Conservation (phyloP, 1,140 invertebrate genomes). For the Ruditapes philippinarum region DNA sequence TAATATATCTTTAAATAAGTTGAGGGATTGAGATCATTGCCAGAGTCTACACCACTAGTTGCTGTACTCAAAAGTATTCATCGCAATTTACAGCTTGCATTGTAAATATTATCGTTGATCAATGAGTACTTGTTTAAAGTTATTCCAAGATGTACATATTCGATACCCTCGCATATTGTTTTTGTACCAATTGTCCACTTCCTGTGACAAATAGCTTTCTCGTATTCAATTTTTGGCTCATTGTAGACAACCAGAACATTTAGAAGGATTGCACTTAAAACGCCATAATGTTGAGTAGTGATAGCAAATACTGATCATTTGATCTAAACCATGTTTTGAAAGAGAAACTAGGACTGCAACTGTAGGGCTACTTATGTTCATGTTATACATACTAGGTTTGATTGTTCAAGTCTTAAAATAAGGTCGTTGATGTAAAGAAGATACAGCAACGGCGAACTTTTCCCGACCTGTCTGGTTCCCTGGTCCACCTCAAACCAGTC, state of each 20-base stretch:
- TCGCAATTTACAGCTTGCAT: constrained; percentile 10
- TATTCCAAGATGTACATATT: constrained; percentile 36
- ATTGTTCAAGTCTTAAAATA: background rate
- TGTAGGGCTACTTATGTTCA: constrained; percentile 1
- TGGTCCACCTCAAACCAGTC: background rate
- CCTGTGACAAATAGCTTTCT: background rate
- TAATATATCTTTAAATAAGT: background rate
- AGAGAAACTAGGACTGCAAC: constrained; percentile 35
- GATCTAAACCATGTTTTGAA: constrained; percentile 2
- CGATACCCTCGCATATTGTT: background rate
- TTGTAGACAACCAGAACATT: constrained; percentile 21
- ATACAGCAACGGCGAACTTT: constrained; percentile 34
- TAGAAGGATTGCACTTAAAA: constrained; percentile 1
- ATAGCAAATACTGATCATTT: constrained; percentile 27
- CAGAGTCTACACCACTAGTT: background rate
- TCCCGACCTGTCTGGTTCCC: constrained; percentile 39
- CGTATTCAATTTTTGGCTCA: background rate
- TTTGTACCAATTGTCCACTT: background rate
- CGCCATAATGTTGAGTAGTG: constrained; percentile 17
- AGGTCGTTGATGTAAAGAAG: constrained; percentile 36
- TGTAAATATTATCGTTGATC: background rate
- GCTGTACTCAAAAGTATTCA: background rate
- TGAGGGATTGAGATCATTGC: constrained; percentile 1
- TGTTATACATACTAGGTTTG: constrained; percentile 13
- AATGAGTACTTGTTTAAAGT: background rate